Evolutionary conservation across 2,888 invertebrate genomes (phyloP), one percentile per base, ranked within the genome.

Genomic region (Microlaimidae sp.): DNA sequence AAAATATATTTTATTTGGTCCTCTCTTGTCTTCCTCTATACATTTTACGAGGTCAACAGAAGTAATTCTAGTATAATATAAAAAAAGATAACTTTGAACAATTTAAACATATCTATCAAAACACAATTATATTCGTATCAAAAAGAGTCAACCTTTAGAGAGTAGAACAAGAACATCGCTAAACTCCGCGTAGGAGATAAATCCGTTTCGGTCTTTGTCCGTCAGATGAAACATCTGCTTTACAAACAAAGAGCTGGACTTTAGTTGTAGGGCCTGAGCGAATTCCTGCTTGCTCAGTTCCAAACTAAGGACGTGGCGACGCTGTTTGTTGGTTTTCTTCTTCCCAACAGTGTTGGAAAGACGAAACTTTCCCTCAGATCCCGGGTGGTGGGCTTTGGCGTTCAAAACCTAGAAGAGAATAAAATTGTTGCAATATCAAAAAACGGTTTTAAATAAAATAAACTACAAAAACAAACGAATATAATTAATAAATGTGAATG

Each of bases 101-200:
- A 45, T 13, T 45, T n/a, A 24, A 45, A 45, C 10, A 10, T 13
- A 21, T 24, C 10, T 17, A 24, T 24, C 13, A 21, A 17, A 21
- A 45, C 13, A 21, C 21, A 45, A 45, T 49, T 49, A n/a, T 17
- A 13, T 46, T 4, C 48, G 40, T 48, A n/a, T 13, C 17, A n/a
- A 13, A 5, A 54, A 3, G n/a, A n/a, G n/a, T 57, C 51, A 59
- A 73, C 76, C 76, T 66, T 78, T 77, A 0, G 78, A 73, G 65
- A 80, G 78, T 59, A 79, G 75, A 1, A 78, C 74, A 42, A 79
- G 71, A 62, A 79, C 74, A 64, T 79, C 77, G 10, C 78, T 69
- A 64, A 80, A 79, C 64, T 80, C 79, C 45, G 78, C 70, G 64
- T 79, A 79, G 1, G 78, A 78, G 57, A 80, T 77, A 64, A 76